Conservation (phyloP, 53 echinoderm and acorn worm species). For the Astropecten irregularis region DNA sequence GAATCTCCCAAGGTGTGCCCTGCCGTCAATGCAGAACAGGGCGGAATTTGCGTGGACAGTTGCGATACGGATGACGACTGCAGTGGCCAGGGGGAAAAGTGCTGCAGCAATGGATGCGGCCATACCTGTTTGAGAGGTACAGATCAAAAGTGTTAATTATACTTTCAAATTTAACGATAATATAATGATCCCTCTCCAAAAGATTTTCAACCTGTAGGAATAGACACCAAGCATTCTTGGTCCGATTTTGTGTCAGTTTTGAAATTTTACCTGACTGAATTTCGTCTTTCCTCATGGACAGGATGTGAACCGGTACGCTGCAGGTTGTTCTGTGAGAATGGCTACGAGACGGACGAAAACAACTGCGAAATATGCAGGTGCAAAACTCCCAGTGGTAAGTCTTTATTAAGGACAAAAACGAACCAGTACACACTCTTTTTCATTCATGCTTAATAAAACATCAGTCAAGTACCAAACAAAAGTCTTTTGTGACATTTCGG, state of each 20-base stretch:
- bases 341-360: conserved; percentile 49
- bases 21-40: conserved; percentile 9
- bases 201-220: too few relatives aligned
- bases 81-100: conserved; percentile 40
- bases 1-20: conserved; percentile 24
- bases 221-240: too few relatives aligned
- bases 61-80: conserved; percentile 61
- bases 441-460: background rate
- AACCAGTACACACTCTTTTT: background rate
- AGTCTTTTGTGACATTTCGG: background rate
- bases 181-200: too few relatives aligned
- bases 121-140: conserved; percentile 51
- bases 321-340: conserved; percentile 61
- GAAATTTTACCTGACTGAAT: too few relatives aligned
- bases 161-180: too few relatives aligned
- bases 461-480: background rate
- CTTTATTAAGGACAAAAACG: background rate
- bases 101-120: conserved; percentile 85
- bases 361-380: conserved; percentile 62
- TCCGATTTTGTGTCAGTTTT: too few relatives aligned
- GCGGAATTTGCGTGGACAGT: conserved; percentile 57
- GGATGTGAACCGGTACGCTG: conserved; percentile 65
- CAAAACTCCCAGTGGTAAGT: conserved; percentile 29
- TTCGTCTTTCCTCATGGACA: too few relatives aligned
- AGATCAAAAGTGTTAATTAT: too few relatives aligned